Conservation (phyloP, 2,113 vertebrate species). For the Mormyrus lacerda region DNA sequence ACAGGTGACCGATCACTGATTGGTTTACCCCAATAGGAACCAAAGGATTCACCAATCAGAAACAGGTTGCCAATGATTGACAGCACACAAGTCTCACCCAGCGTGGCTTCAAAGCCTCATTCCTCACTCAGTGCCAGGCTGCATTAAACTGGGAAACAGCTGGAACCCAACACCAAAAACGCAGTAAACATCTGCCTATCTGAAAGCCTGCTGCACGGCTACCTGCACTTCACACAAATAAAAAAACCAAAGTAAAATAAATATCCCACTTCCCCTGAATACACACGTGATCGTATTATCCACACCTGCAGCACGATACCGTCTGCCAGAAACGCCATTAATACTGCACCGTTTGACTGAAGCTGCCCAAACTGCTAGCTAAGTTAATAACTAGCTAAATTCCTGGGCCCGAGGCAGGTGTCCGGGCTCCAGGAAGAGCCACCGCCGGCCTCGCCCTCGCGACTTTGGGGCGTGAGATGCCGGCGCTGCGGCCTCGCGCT, state of each 20-base stretch:
- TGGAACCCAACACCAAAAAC: background rate
- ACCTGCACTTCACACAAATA: constrained; percentile 18
- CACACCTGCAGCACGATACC: constrained; percentile 22
- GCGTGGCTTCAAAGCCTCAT: constrained; percentile 17
- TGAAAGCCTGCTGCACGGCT: background rate
- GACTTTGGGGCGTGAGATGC: background rate
- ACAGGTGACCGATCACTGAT: background rate
- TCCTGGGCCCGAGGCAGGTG: background rate
- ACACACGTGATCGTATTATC: constrained; percentile 26
- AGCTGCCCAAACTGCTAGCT: background rate
- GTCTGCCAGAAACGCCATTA: background rate
- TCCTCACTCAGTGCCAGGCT: constrained; percentile 6
- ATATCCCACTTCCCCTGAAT: constrained; percentile 40
- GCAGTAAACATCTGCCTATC: background rate
- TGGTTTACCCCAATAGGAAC: background rate
- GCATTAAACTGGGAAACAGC: background rate
- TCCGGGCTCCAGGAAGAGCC: background rate
- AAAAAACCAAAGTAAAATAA: constrained; percentile 25
- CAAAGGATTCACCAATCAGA: background rate
- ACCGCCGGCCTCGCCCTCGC: background rate
- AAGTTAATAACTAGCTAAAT: background rate
- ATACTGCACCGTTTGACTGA: background rate
- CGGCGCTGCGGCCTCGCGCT: background rate
- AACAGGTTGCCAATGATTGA: background rate
- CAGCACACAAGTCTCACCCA: background rate